Percentiles rank a stretch among this genome's conserved stretches.
Evolutionary conservation across 1,140 invertebrate species (phyloP).

Genomic region (Drosophila littoralis): DNA sequence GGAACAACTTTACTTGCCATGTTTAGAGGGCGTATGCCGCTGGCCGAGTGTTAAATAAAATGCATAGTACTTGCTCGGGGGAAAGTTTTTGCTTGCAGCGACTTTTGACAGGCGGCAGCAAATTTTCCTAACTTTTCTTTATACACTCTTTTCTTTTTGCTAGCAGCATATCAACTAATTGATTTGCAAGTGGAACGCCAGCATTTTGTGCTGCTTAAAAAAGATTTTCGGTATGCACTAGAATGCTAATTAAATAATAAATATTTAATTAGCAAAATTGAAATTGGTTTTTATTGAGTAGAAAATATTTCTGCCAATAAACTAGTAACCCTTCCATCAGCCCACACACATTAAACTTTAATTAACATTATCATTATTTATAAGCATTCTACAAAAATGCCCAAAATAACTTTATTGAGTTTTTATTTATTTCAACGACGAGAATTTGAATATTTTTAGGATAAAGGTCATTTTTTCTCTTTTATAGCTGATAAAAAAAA

Average conservation of each 20-base stretch:
- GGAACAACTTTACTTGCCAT: constrained; percentile 28
- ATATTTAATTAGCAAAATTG: constrained; percentile 39
- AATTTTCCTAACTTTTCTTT: constrained; percentile 33
- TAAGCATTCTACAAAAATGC: too few species aligned
- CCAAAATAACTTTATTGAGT: too few species aligned
- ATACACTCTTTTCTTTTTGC: neutral
- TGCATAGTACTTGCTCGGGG: constrained; percentile 12
- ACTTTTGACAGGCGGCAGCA: constrained; percentile 48
- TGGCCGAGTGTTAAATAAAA: constrained; percentile 39
- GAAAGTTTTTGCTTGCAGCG: constrained; percentile 36
- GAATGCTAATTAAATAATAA: constrained; percentile 35
- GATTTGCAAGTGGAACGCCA: constrained; percentile 67
- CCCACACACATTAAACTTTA: too few species aligned
- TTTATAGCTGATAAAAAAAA: too few species aligned
- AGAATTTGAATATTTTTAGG: too few species aligned
- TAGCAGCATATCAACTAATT: constrained; percentile 67
- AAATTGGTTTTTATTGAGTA: constrained; percentile 4
- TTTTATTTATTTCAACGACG: too few species aligned
- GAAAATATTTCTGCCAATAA: neutral
- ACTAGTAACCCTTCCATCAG: too few species aligned
- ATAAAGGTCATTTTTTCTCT: too few species aligned
- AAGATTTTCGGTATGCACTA: constrained; percentile 14
- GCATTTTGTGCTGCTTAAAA: constrained; percentile 31
- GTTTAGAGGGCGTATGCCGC: constrained; percentile 10
- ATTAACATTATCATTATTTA: too few species aligned